These are phyloP conservation scores for Muschampia plurimacula DNA, from an alignment of 2,888 invertebrate genomes.

Conservation along the genomic window DNA sequence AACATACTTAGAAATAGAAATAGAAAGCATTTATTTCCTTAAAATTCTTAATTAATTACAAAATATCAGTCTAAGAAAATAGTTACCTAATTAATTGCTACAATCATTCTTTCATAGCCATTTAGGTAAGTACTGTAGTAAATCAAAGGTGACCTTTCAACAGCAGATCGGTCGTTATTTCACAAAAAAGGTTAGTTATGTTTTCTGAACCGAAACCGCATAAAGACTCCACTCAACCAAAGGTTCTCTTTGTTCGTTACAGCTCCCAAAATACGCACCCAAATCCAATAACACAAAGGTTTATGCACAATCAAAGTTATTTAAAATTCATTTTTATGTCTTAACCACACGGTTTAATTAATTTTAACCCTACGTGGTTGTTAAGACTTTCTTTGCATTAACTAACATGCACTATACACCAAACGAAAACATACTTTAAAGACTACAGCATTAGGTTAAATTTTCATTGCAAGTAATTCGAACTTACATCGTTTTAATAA, in stretches of 20 bases:
- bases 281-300: slow-evolving; percentile 13
- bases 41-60: no score
- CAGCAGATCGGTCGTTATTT: slow-evolving; percentile 35
- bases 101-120: neutral
- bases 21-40: no score
- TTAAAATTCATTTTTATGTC: neutral
- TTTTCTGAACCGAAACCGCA: slow-evolving; percentile 38
- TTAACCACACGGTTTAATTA: neutral
- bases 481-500: slow-evolving; percentile 13
- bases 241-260: slow-evolving; percentile 38
- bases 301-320: neutral
- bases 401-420: neutral
- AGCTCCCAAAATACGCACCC: slow-evolving; percentile 40
- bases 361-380: neutral
- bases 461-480: neutral
- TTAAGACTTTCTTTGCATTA: neutral
- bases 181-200: slow-evolving; percentile 39
- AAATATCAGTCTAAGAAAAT: no score
- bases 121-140: slow-evolving; percentile 1
- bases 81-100: neutral
- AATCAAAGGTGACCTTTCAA: slow-evolving; percentile 34
- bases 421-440: neutral
- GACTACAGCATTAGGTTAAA: neutral
- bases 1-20: no score
- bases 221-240: slow-evolving; percentile 36